A percentile compares a stretch with the other conserved stretches of the same genome.
These are phyloP conservation scores for Galerucella pusilla DNA, from an alignment of 2,888 invertebrate species.

Conservation along the genomic window DNA sequence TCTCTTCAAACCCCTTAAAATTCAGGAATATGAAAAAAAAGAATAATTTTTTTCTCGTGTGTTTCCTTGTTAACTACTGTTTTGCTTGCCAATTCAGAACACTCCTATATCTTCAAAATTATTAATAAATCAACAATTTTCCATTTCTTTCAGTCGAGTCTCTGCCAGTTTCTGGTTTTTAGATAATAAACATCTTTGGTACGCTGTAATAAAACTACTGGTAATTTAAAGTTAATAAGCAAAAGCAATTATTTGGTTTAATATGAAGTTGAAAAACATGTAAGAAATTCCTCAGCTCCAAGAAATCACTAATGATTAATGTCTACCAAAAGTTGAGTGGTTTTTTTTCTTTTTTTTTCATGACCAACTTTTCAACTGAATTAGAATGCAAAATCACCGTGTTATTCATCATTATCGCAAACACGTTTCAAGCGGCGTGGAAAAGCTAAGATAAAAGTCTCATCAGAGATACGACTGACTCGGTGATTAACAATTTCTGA, in stretches of 20 bases:
- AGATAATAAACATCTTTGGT: not conserved
- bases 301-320: slow-evolving; percentile 29
- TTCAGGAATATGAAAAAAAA: no score
- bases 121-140: no score
- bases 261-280: no score
- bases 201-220: not conserved
- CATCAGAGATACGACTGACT: slow-evolving; percentile 33
- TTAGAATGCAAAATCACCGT: slow-evolving; percentile 35
- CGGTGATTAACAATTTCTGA: slow-evolving; percentile 32
- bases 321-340: slow-evolving; percentile 19
- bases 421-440: slow-evolving; percentile 26
- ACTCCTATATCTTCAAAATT: no score
- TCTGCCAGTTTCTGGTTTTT: not conserved
- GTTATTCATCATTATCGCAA: slow-evolving; percentile 31
- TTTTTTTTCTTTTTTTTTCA: slow-evolving; percentile 31
- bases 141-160: no score
- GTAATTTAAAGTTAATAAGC: not conserved
- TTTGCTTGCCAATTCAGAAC: no score
- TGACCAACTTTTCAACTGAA: slow-evolving; percentile 34
- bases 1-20: no score
- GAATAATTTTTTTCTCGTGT: no score
- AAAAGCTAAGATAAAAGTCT: slow-evolving; percentile 32
- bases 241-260: no score
- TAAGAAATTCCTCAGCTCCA: not conserved
- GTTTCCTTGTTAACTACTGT: no score